These are phyloP conservation scores for Todiramphus saurophagus DNA, from an alignment of 2,113 vertebrate species.

Conservation along the genomic window DNA sequence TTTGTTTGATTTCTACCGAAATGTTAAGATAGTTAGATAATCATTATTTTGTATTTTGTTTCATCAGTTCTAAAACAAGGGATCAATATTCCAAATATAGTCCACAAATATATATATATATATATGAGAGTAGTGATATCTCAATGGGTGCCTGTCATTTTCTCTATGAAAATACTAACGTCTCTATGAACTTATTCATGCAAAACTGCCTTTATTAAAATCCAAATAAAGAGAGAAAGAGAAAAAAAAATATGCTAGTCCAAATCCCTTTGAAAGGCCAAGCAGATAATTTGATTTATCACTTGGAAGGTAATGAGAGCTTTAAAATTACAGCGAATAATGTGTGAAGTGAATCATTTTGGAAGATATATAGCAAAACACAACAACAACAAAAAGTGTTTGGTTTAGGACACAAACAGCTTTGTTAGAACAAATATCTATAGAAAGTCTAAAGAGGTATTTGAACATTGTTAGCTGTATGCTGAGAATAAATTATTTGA, in stretches of 20 bases:
- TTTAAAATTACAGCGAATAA: not conserved
- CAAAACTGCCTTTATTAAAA: conserved; percentile 36
- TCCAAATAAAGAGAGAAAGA: conserved; percentile 12
- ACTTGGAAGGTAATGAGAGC: not conserved
- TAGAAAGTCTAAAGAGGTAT: not conserved
- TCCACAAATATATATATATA: not conserved
- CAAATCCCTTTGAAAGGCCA: not conserved
- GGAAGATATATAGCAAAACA: not conserved
- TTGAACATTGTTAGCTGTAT: not conserved
- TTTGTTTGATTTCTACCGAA: not conserved
- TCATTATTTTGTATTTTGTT: not conserved
- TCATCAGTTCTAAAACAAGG: not conserved
- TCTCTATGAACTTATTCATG: not conserved
- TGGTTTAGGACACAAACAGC: not conserved
- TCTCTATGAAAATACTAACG: too few relatives aligned
- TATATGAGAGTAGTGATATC: not conserved
- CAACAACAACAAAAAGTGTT: not conserved
- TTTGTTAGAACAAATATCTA: not conserved
- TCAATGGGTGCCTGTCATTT: not conserved
- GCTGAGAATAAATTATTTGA: not conserved
- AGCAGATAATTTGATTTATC: not conserved
- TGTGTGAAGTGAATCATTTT: not conserved
- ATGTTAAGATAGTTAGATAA: not conserved
- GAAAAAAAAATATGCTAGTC: not conserved
- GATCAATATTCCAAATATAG: not conserved